Evolutionary conservation across 2,888 invertebrate species (phyloP), one percentile per base, ranked within the genome.

Genomic region (Plagiodera versicolora): DNA sequence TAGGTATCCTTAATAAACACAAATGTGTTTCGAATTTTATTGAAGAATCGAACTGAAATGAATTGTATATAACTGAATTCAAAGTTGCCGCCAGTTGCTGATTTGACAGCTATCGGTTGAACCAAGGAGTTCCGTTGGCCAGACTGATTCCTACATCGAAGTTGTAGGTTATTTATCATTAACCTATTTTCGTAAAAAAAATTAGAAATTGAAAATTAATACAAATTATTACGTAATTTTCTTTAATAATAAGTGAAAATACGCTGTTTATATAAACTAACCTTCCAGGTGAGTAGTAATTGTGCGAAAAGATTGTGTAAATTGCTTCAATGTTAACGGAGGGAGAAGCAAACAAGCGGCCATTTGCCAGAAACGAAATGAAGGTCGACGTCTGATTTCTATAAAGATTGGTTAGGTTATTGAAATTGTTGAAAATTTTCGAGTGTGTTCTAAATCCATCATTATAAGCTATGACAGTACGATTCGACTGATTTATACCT

Each of bases 351-450:
- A 51, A 66, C 54, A 60, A 74, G 75, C 75, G 75, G 77, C 77
- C 77, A 77, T 77, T 74, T 76, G 73, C 74, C 71, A 68, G 65
- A 61, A 64, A 63, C 66, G 64, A 70, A 74, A 67, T 70, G 71
- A 72, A 74, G 72, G 80, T 80, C 79, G 81, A 79, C 79, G 80
- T 79, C 77, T 70, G 70, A 73, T 69, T 66, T 70, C 60, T 66
- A 68, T 70, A 73, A 75, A 77, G 74, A 75, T 80, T 80, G 79
- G 80, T 81, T 80, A 80, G 80, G 80, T 80, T 80, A 75, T 75
- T 74, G 75, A 71, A 71, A 72, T 75, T 72, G 72, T 62, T 67
- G 68, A 69, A 70, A 74, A 72, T 72, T 61, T 65, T 61, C 63
- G 66, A 70, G 77, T 78, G 76, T 77, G 79, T 77, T 70, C 49